Percentiles rank a stretch among this genome's conserved stretches.
phyloP scores from a whole-genome alignment of 2,888 invertebrate species.

The Thyatira batis region DNA sequence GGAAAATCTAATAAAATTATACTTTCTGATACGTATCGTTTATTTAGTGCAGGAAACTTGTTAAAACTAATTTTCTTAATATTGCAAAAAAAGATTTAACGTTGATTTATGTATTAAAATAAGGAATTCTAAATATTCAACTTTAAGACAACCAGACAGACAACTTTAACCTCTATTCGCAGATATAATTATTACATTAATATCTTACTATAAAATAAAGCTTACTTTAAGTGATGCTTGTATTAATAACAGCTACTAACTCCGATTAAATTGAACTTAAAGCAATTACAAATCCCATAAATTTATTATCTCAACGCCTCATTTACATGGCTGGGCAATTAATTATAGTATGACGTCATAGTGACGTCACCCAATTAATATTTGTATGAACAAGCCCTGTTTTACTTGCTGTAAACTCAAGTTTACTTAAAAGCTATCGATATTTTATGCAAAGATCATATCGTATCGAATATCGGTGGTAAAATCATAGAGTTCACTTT shows the following conservation, averaged over 20 bases:
- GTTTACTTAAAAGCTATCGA: background rate
- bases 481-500: background rate
- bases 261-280: background rate
- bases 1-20: too few species aligned
- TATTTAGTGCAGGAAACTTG: too few species aligned
- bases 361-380: constrained; percentile 3
- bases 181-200: background rate
- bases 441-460: background rate
- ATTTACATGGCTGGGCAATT: constrained; percentile 2
- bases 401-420: background rate
- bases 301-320: constrained; percentile 3
- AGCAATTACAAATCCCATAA: constrained; percentile 2
- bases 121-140: too few species aligned
- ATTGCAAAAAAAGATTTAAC: too few species aligned
- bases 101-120: too few species aligned
- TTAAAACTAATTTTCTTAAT: too few species aligned
- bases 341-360: background rate
- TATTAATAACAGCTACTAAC: background rate
- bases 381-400: background rate
- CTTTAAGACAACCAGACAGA: too few species aligned
- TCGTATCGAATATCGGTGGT: background rate
- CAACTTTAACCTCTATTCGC: too few species aligned
- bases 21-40: too few species aligned
- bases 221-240: background rate
- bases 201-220: background rate